phyloP scores from a whole-genome alignment of 2,797 vertebrate genomes.

The Octomys mimax region DNA sequence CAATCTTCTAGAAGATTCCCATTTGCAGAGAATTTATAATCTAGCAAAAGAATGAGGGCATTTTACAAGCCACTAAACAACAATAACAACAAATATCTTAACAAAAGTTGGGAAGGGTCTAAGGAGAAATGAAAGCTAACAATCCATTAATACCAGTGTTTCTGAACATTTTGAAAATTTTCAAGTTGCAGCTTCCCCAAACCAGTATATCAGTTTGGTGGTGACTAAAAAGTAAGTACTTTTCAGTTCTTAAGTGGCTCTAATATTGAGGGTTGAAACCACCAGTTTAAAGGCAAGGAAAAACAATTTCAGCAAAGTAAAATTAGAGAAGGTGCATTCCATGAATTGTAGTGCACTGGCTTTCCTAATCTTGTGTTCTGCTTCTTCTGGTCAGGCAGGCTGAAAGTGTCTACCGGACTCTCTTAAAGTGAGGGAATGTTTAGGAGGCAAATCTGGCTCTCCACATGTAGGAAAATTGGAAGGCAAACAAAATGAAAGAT shows the following conservation, averaged over 20 bases:
- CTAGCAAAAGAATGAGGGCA: background rate
- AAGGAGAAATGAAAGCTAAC: background rate
- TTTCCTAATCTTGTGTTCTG: background rate
- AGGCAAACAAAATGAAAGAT: background rate
- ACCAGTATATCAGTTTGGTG: background rate
- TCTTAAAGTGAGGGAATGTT: background rate
- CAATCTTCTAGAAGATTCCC: background rate
- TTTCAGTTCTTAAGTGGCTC: background rate
- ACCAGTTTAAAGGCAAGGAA: background rate
- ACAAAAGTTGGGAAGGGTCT: background rate
- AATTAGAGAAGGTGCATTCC: background rate
- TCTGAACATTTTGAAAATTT: background rate
- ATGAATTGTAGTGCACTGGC: background rate
- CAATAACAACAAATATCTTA: background rate
- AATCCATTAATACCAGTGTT: background rate
- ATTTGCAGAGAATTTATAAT: constrained; percentile 12
- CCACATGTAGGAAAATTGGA: background rate
- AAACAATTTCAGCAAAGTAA: background rate
- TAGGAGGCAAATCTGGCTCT: background rate
- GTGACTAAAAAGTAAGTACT: background rate
- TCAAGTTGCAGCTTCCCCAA: background rate
- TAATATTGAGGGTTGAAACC: background rate
- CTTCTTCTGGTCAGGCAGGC: background rate
- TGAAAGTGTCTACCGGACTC: background rate
- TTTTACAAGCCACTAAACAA: background rate